Conservation (phyloP, 2,797 vertebrate species). For the Channallabes apus region DNA sequence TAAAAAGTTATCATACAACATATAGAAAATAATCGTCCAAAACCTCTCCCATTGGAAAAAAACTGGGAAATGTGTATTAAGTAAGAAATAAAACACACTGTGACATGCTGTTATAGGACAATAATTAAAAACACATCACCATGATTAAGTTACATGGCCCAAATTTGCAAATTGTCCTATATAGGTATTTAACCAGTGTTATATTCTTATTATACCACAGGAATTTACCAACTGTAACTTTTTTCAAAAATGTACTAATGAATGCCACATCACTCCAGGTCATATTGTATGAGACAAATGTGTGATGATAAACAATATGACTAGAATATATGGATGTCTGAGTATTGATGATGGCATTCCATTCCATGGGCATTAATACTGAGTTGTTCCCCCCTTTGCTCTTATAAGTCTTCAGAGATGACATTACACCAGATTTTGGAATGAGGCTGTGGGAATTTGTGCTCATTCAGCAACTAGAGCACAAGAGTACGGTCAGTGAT, state of each 20-base stretch:
- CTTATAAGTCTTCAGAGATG: background rate
- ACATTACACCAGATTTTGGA: background rate
- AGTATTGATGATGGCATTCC: background rate
- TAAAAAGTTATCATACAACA: background rate
- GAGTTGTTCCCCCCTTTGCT: background rate
- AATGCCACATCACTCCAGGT: background rate
- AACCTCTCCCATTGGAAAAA: background rate
- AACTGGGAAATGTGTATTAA: background rate
- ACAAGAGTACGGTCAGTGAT: background rate
- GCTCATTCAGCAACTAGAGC: background rate
- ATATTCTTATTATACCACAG: background rate
- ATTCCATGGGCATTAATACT: background rate
- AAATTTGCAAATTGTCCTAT: background rate
- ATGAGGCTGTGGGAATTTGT: background rate
- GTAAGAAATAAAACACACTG: background rate
- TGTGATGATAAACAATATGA: background rate
- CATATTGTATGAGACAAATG: background rate
- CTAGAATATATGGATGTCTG: background rate
- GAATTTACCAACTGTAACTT: background rate
- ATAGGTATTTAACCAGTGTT: background rate
- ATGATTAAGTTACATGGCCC: background rate
- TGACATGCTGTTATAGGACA: background rate
- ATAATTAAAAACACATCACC: background rate
- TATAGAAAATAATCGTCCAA: background rate
- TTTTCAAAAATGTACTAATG: background rate